Percentiles rank a stretch among this genome's conserved stretches.
These are phyloP conservation scores for Limonius californicus DNA, from an alignment of 1,140 invertebrate species.

Conservation along the genomic window DNA sequence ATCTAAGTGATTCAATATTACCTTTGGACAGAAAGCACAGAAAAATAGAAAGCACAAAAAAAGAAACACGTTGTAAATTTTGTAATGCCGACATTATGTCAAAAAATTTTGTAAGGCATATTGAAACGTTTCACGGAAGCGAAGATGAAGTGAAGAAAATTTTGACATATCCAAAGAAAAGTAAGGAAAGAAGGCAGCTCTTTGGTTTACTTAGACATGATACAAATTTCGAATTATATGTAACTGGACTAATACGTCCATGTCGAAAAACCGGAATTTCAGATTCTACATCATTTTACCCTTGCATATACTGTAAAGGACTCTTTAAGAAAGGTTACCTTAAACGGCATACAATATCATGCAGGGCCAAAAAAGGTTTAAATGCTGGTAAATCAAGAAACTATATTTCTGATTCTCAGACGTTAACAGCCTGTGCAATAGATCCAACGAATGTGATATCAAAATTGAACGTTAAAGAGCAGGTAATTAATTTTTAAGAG, in stretches of 20 bases:
- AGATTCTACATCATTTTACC: background rate
- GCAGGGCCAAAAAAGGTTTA: background rate
- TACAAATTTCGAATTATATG: constrained; percentile 14
- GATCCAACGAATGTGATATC: constrained; percentile 15
- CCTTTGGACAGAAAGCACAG: no score
- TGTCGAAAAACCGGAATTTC: background rate
- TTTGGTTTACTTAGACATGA: constrained; percentile 1
- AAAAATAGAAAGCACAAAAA: no score
- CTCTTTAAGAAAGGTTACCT: constrained; percentile 10
- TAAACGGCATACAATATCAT: constrained; percentile 8
- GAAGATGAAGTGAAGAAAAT: constrained; percentile 7
- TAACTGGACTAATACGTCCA: constrained; percentile 6
- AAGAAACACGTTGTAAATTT: no score
- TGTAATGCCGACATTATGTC: no score
- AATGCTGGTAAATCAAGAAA: background rate
- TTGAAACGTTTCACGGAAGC: background rate
- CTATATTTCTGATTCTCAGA: constrained; percentile 11
- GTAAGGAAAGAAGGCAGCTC: constrained; percentile 13
- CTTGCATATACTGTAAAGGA: constrained; percentile 17
- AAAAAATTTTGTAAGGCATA: constrained; percentile 1
- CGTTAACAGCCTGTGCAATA: constrained; percentile 12
- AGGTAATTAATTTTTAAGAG: no score
- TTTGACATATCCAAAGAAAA: background rate
- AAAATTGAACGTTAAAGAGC: constrained; percentile 15
- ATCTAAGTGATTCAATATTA: background rate